phyloP scores from a whole-genome alignment of 2,113 vertebrate genomes.

The Proterorhinus semilunaris region DNA sequence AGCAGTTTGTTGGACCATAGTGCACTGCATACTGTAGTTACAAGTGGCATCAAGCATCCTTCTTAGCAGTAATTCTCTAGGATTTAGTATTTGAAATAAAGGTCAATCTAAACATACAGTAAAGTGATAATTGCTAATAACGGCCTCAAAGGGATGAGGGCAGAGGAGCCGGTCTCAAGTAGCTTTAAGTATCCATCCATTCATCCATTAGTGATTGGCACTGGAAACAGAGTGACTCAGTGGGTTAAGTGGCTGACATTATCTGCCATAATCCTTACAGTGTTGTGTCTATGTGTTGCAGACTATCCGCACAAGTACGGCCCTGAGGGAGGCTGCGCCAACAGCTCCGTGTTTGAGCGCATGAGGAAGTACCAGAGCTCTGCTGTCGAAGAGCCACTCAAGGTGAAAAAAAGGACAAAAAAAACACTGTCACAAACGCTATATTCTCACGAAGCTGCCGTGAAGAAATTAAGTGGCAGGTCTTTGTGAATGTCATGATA shows the following conservation, averaged over 20 bases:
- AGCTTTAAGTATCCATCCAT: conserved; percentile 43
- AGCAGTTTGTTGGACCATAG: neutral
- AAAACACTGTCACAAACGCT: too few species aligned
- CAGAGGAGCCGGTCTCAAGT: conserved; percentile 55
- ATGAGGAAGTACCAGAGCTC: conserved; percentile 93
- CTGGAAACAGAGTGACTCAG: conserved; percentile 66
- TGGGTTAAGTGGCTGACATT: conserved; percentile 67
- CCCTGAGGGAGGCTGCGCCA: conserved; percentile 92
- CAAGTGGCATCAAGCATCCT: conserved; percentile 33
- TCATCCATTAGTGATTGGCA: conserved; percentile 61
- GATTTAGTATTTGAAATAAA: conserved; percentile 50
- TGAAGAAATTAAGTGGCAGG: too few species aligned
- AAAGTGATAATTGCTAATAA: conserved; percentile 50
- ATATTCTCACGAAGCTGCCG: too few species aligned
- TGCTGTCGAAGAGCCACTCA: conserved; percentile 71
- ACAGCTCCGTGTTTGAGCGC: conserved; percentile 92
- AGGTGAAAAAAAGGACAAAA: conserved; percentile 49
- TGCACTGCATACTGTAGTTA: neutral
- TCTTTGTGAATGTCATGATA: too few species aligned
- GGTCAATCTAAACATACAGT: conserved; percentile 53
- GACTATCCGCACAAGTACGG: conserved; percentile 98
- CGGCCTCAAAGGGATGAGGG: conserved; percentile 30
- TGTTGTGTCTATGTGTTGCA: conserved; percentile 68
- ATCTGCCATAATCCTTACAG: conserved; percentile 64
- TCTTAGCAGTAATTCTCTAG: conserved; percentile 42